phyloP scores from a whole-genome alignment of 2,113 vertebrate species.

The Pedetes capensis region DNA sequence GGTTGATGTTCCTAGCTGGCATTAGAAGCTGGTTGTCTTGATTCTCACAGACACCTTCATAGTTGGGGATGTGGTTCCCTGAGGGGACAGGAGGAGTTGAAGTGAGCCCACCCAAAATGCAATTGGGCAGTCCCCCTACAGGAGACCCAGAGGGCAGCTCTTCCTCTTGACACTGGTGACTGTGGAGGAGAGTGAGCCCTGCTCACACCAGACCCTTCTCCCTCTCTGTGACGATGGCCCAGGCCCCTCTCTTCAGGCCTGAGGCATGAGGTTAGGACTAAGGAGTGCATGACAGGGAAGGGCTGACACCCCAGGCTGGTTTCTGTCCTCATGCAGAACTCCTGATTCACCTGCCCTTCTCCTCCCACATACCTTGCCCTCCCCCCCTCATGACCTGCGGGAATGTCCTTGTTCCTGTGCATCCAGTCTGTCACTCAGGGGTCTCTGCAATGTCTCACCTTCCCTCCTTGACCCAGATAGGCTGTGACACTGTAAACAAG shows the following conservation, averaged over 20 bases:
- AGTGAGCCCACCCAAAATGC: accelerated
- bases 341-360: too few species aligned
- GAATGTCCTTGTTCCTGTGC: too few species aligned
- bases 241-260: background rate
- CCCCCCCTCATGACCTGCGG: too few species aligned
- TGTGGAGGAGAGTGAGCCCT: accelerated
- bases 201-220: background rate
- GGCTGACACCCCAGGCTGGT: background rate
- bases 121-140: too few species aligned
- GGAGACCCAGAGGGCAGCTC: accelerated
- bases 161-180: accelerated
- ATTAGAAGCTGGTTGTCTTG: background rate
- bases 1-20: background rate
- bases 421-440: background rate
- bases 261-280: accelerated
- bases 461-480: accelerated
- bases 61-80: background rate
- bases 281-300: background rate
- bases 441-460: background rate
- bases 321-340: background rate
- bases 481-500: background rate
- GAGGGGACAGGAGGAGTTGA: background rate
- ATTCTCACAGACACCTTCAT: accelerated
- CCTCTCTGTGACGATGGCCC: accelerated
- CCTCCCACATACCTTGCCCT: background rate